Evolutionary conservation across 1,140 invertebrate species (phyloP), one percentile per base, ranked within the genome.

Genomic region (Leucophenga varia): DNA sequence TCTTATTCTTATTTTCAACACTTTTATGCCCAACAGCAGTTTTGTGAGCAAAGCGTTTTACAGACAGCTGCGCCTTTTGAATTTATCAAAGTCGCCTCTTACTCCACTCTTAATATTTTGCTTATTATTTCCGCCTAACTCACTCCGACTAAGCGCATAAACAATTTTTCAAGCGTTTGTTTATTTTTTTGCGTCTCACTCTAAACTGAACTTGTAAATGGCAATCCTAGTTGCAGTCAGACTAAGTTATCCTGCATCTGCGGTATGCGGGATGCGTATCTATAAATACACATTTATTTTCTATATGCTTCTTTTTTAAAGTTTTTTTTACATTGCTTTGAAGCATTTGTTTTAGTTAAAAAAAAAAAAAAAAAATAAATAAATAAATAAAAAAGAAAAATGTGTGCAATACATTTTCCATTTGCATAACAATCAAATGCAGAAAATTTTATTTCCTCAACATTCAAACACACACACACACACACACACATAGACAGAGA

Each of bases 351-450:
- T n/a, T n/a, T n/a, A n/a, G n/a, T n/a, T n/a, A n/a, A n/a, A n/a
- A n/a, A n/a, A n/a, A n/a, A n/a, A n/a, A n/a, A n/a, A n/a, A n/a
- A n/a, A n/a, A n/a, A n/a, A n/a, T n/a, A n/a, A n/a, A n/a, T n/a
- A n/a, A n/a, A n/a, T n/a, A n/a, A n/a, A n/a, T n/a, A n/a, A n/a
- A n/a, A n/a, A n/a, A n/a, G n/a, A n/a, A n/a, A n/a, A 25, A 5
- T 41, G 12, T 35, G 13, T 35, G 12, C 12, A 35, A 16, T 13
- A 35, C 16, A 13, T 41, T 41, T 28, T n/a, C 4, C 5, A 58
- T 58, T 59, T 59, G 57, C 57, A 54, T 59, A 49, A 25, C 20
- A 21, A 41, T 7, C 5, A 38, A 38, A 21, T 18, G 20, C 41
- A 44, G 17, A 37, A 34, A 37, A 32, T 43, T 28, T 43, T 55